Evolutionary conservation across 2,888 invertebrate genomes (phyloP).

Genomic region (Netelia melanura): DNA sequence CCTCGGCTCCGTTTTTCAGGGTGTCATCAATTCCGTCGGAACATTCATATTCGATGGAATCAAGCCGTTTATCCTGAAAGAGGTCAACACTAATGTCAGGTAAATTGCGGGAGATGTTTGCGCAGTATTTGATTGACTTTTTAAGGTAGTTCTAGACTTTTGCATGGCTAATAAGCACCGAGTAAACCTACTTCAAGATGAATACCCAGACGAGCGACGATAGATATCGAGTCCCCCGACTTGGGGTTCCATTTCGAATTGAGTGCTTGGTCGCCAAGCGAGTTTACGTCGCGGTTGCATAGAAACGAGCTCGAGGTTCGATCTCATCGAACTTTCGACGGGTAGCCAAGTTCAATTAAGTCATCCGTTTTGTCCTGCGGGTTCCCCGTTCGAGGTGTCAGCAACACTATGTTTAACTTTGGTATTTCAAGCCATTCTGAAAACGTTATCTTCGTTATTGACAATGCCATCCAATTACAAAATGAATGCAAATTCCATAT

Average conservation of each 20-base stretch:
- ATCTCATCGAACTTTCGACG: constrained; percentile 44
- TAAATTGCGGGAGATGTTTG: constrained; percentile 58
- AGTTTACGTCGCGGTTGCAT: constrained; percentile 29
- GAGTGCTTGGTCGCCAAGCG: constrained; percentile 16
- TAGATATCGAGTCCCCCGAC: not conserved
- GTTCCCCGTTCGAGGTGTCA: constrained; percentile 27
- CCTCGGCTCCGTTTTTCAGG: constrained; percentile 89
- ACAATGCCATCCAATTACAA: constrained; percentile 32
- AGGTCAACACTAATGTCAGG: constrained; percentile 90
- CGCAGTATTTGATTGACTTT: not conserved
- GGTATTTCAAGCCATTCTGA: constrained; percentile 35
- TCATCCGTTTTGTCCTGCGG: constrained; percentile 32
- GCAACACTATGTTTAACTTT: constrained; percentile 26
- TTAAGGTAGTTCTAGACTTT: not conserved
- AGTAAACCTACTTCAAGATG: not conserved
- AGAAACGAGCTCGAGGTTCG: constrained; percentile 42
- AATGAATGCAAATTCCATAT: not conserved
- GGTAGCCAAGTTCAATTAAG: constrained; percentile 43
- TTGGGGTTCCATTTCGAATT: constrained; percentile 8
- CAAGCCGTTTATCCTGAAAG: constrained; percentile 92
- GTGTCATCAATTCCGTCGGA: constrained; percentile 93
- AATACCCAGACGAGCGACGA: not conserved
- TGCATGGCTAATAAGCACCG: not conserved
- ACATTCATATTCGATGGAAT: constrained; percentile 94
- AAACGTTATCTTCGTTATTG: constrained; percentile 21